Conservation (phyloP, 92 coral and sea anemone species). For the Chrysogorgia sp. region DNA sequence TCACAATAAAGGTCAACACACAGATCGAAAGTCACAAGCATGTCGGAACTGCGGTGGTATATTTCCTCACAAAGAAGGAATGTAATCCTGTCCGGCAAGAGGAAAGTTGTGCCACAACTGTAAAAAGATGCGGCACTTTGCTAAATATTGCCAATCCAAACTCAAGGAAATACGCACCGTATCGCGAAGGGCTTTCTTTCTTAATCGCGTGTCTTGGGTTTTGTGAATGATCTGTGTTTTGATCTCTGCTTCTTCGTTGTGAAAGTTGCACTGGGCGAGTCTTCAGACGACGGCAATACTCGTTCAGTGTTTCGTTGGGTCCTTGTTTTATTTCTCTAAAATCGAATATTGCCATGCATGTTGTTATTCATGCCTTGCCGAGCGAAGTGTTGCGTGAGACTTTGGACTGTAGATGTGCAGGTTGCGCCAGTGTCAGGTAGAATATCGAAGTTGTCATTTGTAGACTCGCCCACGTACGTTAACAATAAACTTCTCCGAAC, state of each 20-base stretch:
- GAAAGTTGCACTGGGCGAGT: slow-evolving; percentile 26
- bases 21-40: slow-evolving; percentile 3
- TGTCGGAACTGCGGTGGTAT: slow-evolving; percentile 14
- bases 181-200: slow-evolving; percentile 60
- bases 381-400: slow-evolving; percentile 35
- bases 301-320: slow-evolving; percentile 43
- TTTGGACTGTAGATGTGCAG: slow-evolving; percentile 34
- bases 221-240: slow-evolving; percentile 49
- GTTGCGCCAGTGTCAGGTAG: slow-evolving; percentile 54
- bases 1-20: too few species aligned
- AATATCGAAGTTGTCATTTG: slow-evolving; percentile 58
- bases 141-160: too few species aligned
- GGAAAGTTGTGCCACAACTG: too few species aligned
- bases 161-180: not conserved
- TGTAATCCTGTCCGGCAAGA: too few species aligned
- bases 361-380: slow-evolving; percentile 30
- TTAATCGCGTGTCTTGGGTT: slow-evolving; percentile 45
- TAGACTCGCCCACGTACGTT: slow-evolving; percentile 58
- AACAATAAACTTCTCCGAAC: slow-evolving; percentile 57
- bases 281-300: slow-evolving; percentile 48
- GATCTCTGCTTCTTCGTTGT: slow-evolving; percentile 42
- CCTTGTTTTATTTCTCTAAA: slow-evolving; percentile 51
- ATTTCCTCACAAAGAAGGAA: slow-evolving; percentile 10
- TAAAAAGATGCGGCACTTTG: too few species aligned
- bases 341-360: slow-evolving; percentile 55